Base-by-base conservation (phyloP, 2,888 invertebrate species). In the Tillus elongatus region DNA sequence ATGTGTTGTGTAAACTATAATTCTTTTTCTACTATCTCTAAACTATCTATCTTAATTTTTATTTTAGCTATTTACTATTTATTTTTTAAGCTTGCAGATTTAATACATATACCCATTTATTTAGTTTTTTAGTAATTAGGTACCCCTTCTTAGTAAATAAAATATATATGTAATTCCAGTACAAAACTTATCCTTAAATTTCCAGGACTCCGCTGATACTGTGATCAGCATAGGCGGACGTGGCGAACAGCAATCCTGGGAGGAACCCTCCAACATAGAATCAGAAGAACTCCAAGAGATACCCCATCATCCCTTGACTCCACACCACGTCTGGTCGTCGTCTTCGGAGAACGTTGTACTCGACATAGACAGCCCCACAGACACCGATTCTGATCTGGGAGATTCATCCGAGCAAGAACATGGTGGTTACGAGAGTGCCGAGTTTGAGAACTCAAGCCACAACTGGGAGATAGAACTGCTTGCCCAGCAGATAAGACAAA, bases 241-340 rank as follows among this genome's bases (percentile, higher is more conserved):
- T 44, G 58, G 58, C 15, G 47, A 44, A 33, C 54, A 54, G 3
- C 49, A 45, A 3, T 79, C 81, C 3, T 82, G 82, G 82, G 81
- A 83, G 45, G 79, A 81, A 43, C 76, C 77, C 42, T 77, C 77
- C 40, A 77, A 79, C 49, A 77, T 77, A 46, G 83, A 82, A 50
- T 75, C 73, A 11, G 68, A 79, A 54, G 79, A 82, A 51, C 66
- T 81, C 52, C 74, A 77, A 49, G 80, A 81, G 46, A 63, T 82
- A 13, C 76, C 79, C 4, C 53, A 51, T 35, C 50, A 43, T 27
- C 50, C 53, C 3, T 40, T 56, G 14, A 46, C 45, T 9, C 63
- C 63, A 3, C 46, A 56, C 15, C 56, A 55, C 16, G 42, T 49
- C 3, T 59, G 59, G 58, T 41, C 50, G 13, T 19, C 36, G 10